phyloP scores from a whole-genome alignment of 2,113 vertebrate species.

The Dicaeum eximium region DNA sequence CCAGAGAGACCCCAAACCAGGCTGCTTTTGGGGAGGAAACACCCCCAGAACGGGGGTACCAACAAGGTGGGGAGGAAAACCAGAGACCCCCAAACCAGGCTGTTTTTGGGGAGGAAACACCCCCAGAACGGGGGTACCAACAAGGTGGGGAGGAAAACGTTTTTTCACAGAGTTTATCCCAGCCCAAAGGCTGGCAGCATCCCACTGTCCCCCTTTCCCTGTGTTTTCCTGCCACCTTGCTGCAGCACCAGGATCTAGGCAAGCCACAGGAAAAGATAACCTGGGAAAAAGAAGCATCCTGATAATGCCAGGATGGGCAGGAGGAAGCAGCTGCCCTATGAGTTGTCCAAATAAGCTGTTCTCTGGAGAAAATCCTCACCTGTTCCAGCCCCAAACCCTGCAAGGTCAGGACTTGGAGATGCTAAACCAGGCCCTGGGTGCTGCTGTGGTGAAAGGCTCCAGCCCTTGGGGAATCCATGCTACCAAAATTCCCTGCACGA shows the following conservation, averaged over 20 bases:
- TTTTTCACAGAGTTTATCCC: too few species aligned
- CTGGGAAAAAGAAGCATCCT: not conserved
- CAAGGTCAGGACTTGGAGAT: not conserved
- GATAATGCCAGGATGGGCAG: not conserved
- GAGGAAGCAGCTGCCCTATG: not conserved
- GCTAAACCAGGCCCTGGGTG: not conserved
- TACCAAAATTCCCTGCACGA: accelerated
- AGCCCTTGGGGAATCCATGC: accelerated
- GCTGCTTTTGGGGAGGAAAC: too few species aligned
- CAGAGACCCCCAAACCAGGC: not conserved
- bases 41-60: too few species aligned
- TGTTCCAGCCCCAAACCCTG: not conserved
- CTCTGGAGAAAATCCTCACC: not conserved
- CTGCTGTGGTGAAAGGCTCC: not conserved
- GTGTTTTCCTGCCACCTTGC: constrained; percentile 17
- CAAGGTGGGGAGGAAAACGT: not conserved
- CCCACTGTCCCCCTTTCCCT: accelerated
- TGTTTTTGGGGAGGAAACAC: not conserved
- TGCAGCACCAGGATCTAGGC: not conserved
- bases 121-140: accelerated
- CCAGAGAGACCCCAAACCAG: too few species aligned
- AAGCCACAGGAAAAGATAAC: not conserved
- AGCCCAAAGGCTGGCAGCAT: not conserved
- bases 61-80: too few species aligned
- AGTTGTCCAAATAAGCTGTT: not conserved